Conservation (phyloP, 2,797 vertebrate genomes). For the Hydrolagus colliei region DNA sequence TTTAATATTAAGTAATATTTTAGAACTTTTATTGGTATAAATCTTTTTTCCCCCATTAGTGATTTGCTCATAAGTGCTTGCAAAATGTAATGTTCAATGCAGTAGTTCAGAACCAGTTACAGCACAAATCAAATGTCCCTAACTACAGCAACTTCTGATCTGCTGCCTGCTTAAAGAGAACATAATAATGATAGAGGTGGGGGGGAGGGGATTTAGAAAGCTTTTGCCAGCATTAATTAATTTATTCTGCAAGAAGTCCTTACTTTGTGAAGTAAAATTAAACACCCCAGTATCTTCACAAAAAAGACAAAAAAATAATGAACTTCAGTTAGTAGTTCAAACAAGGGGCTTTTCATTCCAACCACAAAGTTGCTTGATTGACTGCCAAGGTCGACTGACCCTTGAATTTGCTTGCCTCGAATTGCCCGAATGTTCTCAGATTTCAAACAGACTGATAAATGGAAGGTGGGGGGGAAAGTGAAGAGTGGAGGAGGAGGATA, state of each 20-base stretch:
- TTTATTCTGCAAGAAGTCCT: background rate
- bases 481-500: too few relatives aligned
- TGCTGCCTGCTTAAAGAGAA: too few relatives aligned
- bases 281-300: background rate
- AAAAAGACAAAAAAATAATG: background rate
- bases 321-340: background rate
- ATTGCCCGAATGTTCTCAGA: background rate
- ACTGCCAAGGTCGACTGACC: background rate
- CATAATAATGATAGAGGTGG: too few relatives aligned
- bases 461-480: background rate
- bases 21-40: too few relatives aligned
- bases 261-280: background rate
- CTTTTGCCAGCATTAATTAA: conserved; percentile 8
- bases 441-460: background rate
- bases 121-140: background rate
- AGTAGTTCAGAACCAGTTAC: background rate
- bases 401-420: background rate
- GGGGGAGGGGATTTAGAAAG: too few relatives aligned
- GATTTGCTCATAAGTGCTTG: background rate
- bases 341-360: background rate
- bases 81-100: too few relatives aligned
- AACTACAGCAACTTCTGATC: background rate
- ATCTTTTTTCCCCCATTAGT: background rate
- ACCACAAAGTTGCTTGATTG: background rate
- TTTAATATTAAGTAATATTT: background rate